phyloP scores from a whole-genome alignment of 1,140 invertebrate species.

The Drosophila tristis region DNA sequence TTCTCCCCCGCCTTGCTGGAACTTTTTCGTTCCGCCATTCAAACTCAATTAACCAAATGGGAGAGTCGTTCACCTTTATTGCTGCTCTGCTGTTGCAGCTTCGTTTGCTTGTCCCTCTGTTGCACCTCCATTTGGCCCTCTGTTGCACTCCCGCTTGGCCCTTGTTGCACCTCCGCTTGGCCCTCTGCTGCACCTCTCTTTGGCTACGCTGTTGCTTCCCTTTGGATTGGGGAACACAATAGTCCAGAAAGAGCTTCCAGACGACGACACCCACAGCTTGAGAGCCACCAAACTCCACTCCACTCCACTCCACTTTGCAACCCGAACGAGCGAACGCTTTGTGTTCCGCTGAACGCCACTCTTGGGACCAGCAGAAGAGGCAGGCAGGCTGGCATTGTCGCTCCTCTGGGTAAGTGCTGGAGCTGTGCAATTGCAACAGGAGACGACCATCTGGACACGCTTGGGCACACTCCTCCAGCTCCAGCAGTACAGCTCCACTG shows the following conservation, averaged over 20 bases:
- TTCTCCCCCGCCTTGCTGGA: slow-evolving; percentile 24
- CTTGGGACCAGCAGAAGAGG: slow-evolving; percentile 30
- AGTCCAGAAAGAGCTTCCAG: slow-evolving; percentile 28
- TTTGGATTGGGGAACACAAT: slow-evolving; percentile 19
- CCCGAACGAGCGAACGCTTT: slow-evolving; percentile 25
- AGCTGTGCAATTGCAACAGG: slow-evolving; percentile 30
- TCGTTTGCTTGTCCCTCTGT: slow-evolving; percentile 9
- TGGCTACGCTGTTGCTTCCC: slow-evolving; percentile 1
- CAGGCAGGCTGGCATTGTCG: slow-evolving; percentile 47
- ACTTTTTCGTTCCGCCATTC: slow-evolving; percentile 67
- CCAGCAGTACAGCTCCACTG: slow-evolving; percentile 5
- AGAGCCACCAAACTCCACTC: slow-evolving; percentile 34
- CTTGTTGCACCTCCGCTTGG: slow-evolving; percentile 8
- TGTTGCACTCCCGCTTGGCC: no score
- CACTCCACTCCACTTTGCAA: slow-evolving; percentile 68
- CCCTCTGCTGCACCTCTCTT: no score
- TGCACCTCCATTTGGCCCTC: slow-evolving; percentile 1
- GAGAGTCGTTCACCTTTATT: slow-evolving; percentile 69
- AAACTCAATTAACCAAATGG: slow-evolving; percentile 74
- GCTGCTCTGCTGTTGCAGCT: slow-evolving; percentile 22
- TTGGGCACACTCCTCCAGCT: slow-evolving; percentile 51
- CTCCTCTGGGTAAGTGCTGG: not conserved
- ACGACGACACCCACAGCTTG: slow-evolving; percentile 24
- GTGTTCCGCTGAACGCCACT: slow-evolving; percentile 42
- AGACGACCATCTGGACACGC: slow-evolving; percentile 61